These are phyloP conservation scores for Palloptera scutellata DNA, from an alignment of 2,888 invertebrate species.

Conservation along the genomic window DNA sequence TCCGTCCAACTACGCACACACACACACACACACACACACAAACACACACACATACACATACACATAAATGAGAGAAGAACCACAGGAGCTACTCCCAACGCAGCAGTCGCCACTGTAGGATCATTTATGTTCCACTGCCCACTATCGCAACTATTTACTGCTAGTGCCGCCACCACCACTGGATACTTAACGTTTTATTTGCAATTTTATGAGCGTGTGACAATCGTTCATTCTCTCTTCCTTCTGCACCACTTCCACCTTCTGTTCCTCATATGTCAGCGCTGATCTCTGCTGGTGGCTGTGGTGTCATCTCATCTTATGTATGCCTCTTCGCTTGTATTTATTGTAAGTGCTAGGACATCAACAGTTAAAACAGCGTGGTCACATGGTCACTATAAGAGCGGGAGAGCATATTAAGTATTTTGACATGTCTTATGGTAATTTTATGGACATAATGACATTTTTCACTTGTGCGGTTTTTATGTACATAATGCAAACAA, in stretches of 20 bases:
- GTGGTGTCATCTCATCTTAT: not conserved
- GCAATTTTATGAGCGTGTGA: conserved; percentile 8
- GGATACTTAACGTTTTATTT: conserved; percentile 7
- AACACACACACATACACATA: not conserved
- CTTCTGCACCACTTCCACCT: not conserved
- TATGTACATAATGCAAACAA: not conserved
- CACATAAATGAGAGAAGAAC: not conserved
- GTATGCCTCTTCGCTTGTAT: no score
- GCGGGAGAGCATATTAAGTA: not conserved
- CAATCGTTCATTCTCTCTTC: not conserved
- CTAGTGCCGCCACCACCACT: not conserved
- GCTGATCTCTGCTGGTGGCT: not conserved
- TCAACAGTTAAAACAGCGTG: no score
- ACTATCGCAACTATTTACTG: not conserved
- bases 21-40: not conserved
- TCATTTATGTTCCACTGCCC: not conserved
- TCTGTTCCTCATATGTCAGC: not conserved
- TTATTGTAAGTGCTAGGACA: no score
- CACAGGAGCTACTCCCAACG: not conserved
- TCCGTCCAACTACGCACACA: conserved; percentile 10
- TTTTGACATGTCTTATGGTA: conserved; percentile 42
- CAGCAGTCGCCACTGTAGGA: not conserved
- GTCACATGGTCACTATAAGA: not conserved
- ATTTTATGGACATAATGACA: conserved; percentile 44
- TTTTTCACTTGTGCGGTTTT: conserved; percentile 28